Evolutionary conservation across 1,140 invertebrate genomes (phyloP).

Genomic region (Drosophila obscura): DNA sequence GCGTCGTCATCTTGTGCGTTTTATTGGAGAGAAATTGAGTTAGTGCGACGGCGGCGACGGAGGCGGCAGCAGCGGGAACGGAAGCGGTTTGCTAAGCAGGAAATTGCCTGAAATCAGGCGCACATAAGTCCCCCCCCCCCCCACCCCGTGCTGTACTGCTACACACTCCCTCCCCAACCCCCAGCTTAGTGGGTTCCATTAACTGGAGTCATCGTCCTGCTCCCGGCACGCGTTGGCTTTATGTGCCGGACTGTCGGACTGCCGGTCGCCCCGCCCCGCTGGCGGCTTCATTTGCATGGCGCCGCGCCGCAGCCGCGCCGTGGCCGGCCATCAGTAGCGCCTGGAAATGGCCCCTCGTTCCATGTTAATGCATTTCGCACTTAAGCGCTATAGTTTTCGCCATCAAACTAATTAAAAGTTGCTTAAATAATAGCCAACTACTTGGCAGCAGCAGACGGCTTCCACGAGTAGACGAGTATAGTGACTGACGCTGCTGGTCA

Average conservation of each 20-base stretch:
- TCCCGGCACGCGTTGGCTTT: constrained; percentile 45
- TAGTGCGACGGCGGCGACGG: constrained; percentile 57
- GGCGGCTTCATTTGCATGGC: constrained; percentile 60
- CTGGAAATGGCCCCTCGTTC: constrained; percentile 60
- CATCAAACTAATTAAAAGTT: constrained; percentile 74
- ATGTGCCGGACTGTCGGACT: constrained; percentile 16
- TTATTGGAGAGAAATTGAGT: constrained; percentile 78
- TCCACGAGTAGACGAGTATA: too few relatives aligned
- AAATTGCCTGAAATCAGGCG: constrained; percentile 79
- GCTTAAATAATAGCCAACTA: constrained; percentile 71
- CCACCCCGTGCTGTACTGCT: background rate
- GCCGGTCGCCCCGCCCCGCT: background rate
- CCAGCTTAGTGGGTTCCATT: constrained; percentile 55
- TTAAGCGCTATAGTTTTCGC: constrained; percentile 72
- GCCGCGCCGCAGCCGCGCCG: constrained; percentile 47
- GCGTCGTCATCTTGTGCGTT: constrained; percentile 65
- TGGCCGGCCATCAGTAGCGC: constrained; percentile 13
- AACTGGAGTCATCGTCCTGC: constrained; percentile 48
- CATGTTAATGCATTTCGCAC: constrained; percentile 69
- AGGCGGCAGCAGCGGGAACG: constrained; percentile 73
- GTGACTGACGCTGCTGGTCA: too few relatives aligned
- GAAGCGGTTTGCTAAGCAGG: constrained; percentile 81
- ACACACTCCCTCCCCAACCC: background rate
- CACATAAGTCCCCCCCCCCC: constrained; percentile 54
- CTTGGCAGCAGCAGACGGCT: constrained; percentile 12